Percentiles rank a stretch among this genome's conserved stretches.
Conservation (phyloP, 2,888 invertebrate species). For the Brachypalpus laphriformis region DNA sequence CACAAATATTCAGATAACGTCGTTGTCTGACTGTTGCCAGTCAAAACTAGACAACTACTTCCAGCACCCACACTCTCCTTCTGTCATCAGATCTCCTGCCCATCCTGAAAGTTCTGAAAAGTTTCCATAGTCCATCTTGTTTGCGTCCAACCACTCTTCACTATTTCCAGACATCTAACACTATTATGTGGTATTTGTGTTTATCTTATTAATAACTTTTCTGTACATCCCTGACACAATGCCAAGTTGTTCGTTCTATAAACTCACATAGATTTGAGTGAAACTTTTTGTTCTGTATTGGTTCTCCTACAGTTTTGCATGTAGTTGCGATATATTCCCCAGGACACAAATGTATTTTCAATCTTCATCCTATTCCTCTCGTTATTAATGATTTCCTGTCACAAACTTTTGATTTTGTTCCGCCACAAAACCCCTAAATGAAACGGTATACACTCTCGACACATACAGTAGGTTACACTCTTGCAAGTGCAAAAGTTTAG, state of each 20-base stretch:
- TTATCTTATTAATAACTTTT: not conserved
- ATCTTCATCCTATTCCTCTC: conserved; percentile 11
- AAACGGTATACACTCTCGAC: not conserved
- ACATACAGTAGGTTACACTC: not conserved
- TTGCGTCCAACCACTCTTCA: not conserved
- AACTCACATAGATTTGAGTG: not conserved
- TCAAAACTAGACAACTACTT: too few species aligned
- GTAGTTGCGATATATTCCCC: not conserved
- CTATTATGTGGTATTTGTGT: not conserved
- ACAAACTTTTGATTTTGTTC: conserved; percentile 53
- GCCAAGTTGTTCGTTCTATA: too few species aligned
- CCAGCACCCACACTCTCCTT: too few species aligned
- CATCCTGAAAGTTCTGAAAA: too few species aligned
- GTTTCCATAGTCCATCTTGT: not conserved
- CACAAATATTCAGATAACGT: too few species aligned
- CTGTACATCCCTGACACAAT: not conserved
- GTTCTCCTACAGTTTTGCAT: not conserved
- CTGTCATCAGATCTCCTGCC: too few species aligned
- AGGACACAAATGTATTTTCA: conserved; percentile 22
- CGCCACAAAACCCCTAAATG: conserved; percentile 1
- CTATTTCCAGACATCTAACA: not conserved
- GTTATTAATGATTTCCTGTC: conserved; percentile 64
- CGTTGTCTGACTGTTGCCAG: too few species aligned
- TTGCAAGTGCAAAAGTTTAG: conserved; percentile 14
- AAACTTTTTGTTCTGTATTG: not conserved